Conservation (phyloP, 64 coral and sea anemone genomes). For the Pachyseris speciosa region DNA sequence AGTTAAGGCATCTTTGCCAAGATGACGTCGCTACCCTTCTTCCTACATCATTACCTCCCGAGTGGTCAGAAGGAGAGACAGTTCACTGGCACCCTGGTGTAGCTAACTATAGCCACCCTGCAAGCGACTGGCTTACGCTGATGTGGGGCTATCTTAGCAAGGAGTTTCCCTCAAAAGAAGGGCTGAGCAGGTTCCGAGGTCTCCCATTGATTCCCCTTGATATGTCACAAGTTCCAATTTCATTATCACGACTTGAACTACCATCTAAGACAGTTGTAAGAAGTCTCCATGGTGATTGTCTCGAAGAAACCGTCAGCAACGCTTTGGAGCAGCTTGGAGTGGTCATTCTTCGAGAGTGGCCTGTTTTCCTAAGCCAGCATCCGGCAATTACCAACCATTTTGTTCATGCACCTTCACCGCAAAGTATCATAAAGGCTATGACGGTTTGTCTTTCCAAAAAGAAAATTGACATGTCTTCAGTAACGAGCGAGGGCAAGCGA, state of each 20-base stretch:
- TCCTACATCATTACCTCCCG: constrained; percentile 33
- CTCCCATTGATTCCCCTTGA: constrained; percentile 69
- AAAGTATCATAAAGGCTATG: constrained; percentile 50
- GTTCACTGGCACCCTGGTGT: constrained; percentile 55
- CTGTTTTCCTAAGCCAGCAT: constrained; percentile 40
- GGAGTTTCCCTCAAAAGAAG: constrained; percentile 6
- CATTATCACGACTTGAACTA: constrained; percentile 38
- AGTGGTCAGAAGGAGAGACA: constrained; percentile 1
- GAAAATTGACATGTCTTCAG: background rate
- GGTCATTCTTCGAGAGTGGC: constrained; percentile 53
- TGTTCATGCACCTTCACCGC: constrained; percentile 53
- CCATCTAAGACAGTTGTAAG: constrained; percentile 51
- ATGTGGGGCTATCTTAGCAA: constrained; percentile 75
- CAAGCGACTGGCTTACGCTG: constrained; percentile 50
- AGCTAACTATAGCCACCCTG: background rate
- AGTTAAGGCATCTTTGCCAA: constrained; percentile 23
- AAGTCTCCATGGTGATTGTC: constrained; percentile 5
- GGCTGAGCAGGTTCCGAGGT: constrained; percentile 31
- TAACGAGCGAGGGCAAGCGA: constrained; percentile 48
- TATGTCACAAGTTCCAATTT: background rate
- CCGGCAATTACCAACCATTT: constrained; percentile 10
- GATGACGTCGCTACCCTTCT: constrained; percentile 26
- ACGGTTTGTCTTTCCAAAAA: background rate
- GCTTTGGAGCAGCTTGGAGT: constrained; percentile 39
- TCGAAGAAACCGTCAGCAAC: constrained; percentile 27